phyloP scores from a whole-genome alignment of 2,113 vertebrate species.

The Ovibos moschatus region DNA sequence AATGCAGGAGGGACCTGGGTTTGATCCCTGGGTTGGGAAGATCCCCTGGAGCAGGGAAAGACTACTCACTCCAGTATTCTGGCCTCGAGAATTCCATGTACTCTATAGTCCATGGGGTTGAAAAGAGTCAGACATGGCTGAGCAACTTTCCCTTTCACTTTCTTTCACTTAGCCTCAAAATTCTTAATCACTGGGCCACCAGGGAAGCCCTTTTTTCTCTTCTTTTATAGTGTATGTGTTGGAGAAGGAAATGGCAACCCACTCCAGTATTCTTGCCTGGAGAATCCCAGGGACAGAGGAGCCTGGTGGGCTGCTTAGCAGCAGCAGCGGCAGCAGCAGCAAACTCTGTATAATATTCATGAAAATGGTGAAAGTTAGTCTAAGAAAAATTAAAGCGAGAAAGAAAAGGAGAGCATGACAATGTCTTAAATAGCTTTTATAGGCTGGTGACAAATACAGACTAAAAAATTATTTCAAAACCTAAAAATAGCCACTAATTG shows the following conservation, averaged over 20 bases:
- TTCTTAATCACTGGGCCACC: not conserved
- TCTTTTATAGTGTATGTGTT: not conserved
- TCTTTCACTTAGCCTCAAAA: not conserved
- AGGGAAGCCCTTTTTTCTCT: not conserved
- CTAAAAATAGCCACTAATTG: not conserved
- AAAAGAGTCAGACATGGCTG: not conserved
- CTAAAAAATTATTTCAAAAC: not conserved
- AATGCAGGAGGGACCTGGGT: not conserved
- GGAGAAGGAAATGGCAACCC: not conserved
- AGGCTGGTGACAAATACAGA: not conserved
- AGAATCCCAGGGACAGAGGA: not conserved
- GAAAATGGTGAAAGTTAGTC: not conserved
- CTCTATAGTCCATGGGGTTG: not conserved
- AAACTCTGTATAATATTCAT: not conserved
- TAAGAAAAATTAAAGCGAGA: not conserved
- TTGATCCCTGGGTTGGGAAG: not conserved
- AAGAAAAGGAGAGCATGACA: not conserved
- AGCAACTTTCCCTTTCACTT: not conserved
- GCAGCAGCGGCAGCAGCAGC: not conserved
- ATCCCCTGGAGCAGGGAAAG: not conserved
- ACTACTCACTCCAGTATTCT: not conserved
- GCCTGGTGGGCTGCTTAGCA: not conserved
- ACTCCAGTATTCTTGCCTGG: not conserved
- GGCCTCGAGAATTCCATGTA: not conserved
- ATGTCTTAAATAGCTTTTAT: not conserved